Evolutionary conservation across 2,797 vertebrate genomes (phyloP).

Genomic region (Ciconia nigra): DNA sequence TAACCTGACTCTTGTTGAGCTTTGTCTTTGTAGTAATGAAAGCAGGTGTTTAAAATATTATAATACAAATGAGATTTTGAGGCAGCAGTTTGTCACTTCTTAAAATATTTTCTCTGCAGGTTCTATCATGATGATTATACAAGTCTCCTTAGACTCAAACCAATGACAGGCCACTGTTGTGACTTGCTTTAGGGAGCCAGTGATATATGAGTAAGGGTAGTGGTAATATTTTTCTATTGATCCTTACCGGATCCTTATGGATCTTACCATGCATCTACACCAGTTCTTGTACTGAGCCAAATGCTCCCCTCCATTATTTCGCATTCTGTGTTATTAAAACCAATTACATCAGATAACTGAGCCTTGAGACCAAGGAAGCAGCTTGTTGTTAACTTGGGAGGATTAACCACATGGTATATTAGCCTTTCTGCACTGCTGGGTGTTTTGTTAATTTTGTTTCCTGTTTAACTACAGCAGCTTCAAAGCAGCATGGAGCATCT

Average conservation of each 20-base stretch:
- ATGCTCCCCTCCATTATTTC: neutral
- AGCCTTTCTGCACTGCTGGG: neutral
- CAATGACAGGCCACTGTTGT: neutral
- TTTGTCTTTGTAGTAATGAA: neutral
- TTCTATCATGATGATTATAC: neutral
- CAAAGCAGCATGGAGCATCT: neutral
- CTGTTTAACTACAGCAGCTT: neutral
- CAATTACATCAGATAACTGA: neutral
- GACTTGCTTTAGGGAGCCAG: neutral
- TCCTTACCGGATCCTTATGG: neutral
- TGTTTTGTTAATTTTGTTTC: neutral
- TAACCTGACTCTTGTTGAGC: neutral
- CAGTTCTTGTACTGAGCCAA: neutral
- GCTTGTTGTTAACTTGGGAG: neutral
- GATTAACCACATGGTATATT: neutral
- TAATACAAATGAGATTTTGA: neutral
- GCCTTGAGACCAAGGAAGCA: neutral
- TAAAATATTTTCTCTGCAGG: neutral
- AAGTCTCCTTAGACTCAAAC: neutral
- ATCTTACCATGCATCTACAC: neutral
- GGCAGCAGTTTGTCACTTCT: neutral
- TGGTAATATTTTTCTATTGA: neutral
- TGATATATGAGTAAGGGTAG: neutral
- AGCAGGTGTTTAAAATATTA: neutral
- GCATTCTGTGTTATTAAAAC: neutral